Base-by-base conservation (phyloP, 2,797 vertebrate genomes). In the Anisognathus igniventris region DNA sequence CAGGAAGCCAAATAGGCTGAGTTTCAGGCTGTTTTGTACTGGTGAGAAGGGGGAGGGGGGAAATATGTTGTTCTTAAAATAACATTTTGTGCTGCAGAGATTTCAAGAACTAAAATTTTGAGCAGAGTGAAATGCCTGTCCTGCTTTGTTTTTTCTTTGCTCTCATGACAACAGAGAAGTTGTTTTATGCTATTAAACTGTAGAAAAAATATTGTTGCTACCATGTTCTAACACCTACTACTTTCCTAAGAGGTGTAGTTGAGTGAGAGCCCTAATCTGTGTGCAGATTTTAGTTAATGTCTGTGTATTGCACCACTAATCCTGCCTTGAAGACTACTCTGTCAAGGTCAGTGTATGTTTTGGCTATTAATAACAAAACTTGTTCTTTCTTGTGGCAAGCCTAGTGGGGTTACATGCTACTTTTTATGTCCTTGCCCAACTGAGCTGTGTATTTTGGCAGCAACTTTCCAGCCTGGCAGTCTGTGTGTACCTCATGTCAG, bases 381-480 rank as follows among this genome's bases (percentile, higher is more conserved):
- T 75, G 51, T 53, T 66, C 54, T 83, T 88, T 68, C 60, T 79
- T 84, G 56, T 66, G 48, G 33, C 51, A 73, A 70, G 44, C 33
- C 31, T 48, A 6, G 7, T 53, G 86, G 8, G 2, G 25, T 56
- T 68, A 56, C 31, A 25, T 35, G 23, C 51, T 88, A 14, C 27
- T 28, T 42, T 8, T 23, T 80, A 25, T 15, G 17, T 87, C 23
- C 25, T 78, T 14, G 2, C 61, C 79, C n/a, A 24, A 2, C 20
- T 62, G 79, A 85, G 39, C 51, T 93, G 73, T 79, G 39, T 91
- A 11, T 70, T 84, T 94, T 88, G 77, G 84, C 67, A 56, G 53
- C 4, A 31, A 14, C 45, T 58, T 88, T 61, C 39, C 40, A 68
- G 9, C 44, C 40, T 86, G 89, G 47, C 45, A 83, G 44, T 75